Evolutionary conservation across 2,797 vertebrate species (phyloP), one percentile per base, ranked within the genome.

Genomic region (Anolis apletophallus): DNA sequence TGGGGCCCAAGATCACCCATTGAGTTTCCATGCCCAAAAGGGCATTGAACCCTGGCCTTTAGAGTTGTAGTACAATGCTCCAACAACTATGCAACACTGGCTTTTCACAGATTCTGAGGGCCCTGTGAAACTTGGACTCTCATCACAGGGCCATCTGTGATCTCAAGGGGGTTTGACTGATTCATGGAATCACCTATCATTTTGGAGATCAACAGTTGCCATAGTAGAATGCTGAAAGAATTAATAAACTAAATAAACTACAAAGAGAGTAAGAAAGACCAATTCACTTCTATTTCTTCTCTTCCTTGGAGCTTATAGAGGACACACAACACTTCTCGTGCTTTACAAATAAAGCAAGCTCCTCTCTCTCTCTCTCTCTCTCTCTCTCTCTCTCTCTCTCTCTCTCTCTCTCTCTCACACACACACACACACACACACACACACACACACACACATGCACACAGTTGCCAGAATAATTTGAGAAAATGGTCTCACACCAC

Each of bases 401-500:
- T n/a, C n/a, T n/a, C n/a, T n/a, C n/a, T n/a, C n/a, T n/a, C n/a
- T n/a, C n/a, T n/a, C n/a, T n/a, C n/a, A n/a, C n/a, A n/a, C n/a
- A n/a, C n/a, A n/a, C n/a, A n/a, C n/a, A n/a, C n/a, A n/a, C n/a
- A n/a, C n/a, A n/a, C n/a, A 64, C 29, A 11, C 29, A 29, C 26
- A 64, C 61, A 64, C 26, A 59, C 57, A 59, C 17, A 59, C 14
- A 57, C 55, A 54, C 52, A 54, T 8, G 1, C 1, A 55, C 1
- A 14, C 11, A 11, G 32, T 83, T 84, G 9, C 76, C 84, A 77
- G 19, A 89, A 59, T 85, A 29, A 85, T 76, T 3, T 0, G 57
- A 3, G 57, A 75, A 69, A 86, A 86, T 50, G 17, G 46, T 84
- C n/a, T 92, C 79, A 77, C 12, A 84, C 85, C 9, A 81, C 17